phyloP scores from a whole-genome alignment of 1,140 invertebrate species.

The Dreissena polymorpha region DNA sequence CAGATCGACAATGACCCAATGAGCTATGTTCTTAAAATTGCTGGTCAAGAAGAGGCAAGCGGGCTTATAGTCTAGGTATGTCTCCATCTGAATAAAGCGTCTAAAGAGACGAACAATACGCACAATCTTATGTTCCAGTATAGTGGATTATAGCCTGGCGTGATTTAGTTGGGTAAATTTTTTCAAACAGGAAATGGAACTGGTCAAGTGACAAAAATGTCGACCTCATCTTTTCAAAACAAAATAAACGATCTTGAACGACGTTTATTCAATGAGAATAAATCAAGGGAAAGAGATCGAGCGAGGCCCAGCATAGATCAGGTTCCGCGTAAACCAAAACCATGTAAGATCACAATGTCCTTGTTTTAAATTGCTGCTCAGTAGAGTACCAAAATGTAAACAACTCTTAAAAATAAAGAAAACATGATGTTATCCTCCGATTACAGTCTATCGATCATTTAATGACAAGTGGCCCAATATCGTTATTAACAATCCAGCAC shows the following conservation, averaged over 20 bases:
- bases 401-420: background rate
- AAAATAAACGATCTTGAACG: constrained; percentile 85
- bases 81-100: too few species aligned
- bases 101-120: too few species aligned
- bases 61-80: too few species aligned
- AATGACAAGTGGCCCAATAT: background rate
- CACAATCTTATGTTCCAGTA: too few species aligned
- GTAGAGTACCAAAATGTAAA: background rate
- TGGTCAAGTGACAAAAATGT: constrained; percentile 69
- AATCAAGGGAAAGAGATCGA: constrained; percentile 79
- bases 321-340: constrained; percentile 66
- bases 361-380: background rate
- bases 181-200: too few species aligned
- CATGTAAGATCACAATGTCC: constrained; percentile 52
- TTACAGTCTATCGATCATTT: background rate
- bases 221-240: constrained; percentile 69
- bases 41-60: too few species aligned
- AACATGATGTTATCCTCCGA: background rate
- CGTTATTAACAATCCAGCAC: background rate
- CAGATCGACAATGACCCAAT: too few species aligned
- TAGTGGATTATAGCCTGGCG: too few species aligned
- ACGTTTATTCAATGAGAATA: constrained; percentile 85
- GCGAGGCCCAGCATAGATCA: constrained; percentile 29
- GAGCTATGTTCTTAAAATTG: too few species aligned
- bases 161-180: too few species aligned